Conservation (phyloP, 2,888 invertebrate genomes). For the Hyposoter dolosus region DNA sequence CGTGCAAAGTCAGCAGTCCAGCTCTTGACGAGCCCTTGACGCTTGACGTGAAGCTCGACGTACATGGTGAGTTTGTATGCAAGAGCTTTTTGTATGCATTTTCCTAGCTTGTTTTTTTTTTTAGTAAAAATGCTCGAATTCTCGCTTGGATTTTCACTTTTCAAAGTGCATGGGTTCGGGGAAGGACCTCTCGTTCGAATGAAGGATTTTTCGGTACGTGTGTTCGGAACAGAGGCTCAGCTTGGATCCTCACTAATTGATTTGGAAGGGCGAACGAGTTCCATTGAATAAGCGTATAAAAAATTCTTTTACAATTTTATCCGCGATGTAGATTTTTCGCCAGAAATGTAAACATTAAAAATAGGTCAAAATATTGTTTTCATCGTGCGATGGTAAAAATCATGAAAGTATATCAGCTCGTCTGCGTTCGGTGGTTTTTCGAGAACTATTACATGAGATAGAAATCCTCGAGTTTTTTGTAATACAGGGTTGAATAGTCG, state of each 20-base stretch:
- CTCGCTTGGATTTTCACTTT: neutral
- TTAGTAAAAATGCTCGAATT: neutral
- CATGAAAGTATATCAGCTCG: neutral
- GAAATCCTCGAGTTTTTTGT: neutral
- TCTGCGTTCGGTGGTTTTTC: neutral
- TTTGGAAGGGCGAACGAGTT: neutral
- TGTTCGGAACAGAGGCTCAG: neutral
- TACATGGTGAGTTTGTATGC: conserved; percentile 88
- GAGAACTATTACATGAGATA: neutral
- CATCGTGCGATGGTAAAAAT: neutral
- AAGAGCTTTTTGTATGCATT: neutral
- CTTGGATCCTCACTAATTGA: neutral
- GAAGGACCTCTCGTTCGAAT: neutral
- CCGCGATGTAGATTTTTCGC: neutral
- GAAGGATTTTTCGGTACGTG: neutral
- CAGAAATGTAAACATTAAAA: neutral
- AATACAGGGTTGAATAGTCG: neutral
- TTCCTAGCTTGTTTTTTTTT: conserved; percentile 16
- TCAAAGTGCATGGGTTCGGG: neutral
- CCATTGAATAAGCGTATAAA: neutral
- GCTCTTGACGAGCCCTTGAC: conserved; percentile 88
- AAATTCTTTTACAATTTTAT: neutral
- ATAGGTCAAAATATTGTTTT: neutral
- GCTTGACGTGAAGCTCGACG: conserved; percentile 88
- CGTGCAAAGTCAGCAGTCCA: conserved; percentile 90